Base-by-base conservation (phyloP, 2,797 vertebrate species). In the Gorsachius magnificus region DNA sequence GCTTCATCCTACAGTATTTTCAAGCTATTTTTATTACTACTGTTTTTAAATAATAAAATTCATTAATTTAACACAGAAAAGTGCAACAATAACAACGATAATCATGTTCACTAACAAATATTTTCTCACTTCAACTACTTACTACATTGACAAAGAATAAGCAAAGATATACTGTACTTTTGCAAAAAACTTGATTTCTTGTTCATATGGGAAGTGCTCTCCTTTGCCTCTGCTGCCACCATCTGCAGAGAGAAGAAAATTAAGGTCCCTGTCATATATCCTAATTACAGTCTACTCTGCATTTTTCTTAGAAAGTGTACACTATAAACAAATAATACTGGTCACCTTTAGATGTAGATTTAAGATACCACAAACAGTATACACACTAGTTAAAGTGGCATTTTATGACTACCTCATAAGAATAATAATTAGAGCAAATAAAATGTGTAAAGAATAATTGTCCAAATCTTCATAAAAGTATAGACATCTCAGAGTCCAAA, bases 101-200 rank as follows among this genome's bases (percentile, higher is more conserved):
- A 68, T 19, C 15, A 38, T 7, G 54, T 51, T 68, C 60, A 33
- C 16, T 66, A 93, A 81, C 79, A 96, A 90, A 90, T 75, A 90
- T 7, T 50, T 87, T 74, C 68, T 80, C 41, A 69, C 31, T 10
- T 63, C 77, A 84, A 64, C 41, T 65, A 53, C 21, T 68, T 83
- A 64, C 6, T 80, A 70, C 0, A 1, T 43, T 63, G 29, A 83
- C 64, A 97, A 83, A 74, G 60, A 82, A 60, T 58, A 92, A 96
- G 51, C 33, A 96, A 96, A 94, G 81, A 81, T 95, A 97, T 97
- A 98, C 98, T 90, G 93, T 97, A 99, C 99, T 98, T 99, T 99
- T 92, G 99, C 99, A 97, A 99, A 99, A 98, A 99, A 99, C 98
- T 99, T 99, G 89, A 99, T 99, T 97, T 99, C 99, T 97, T 99